phyloP scores from a whole-genome alignment of 2,888 invertebrate species.

The Athalia circularis region DNA sequence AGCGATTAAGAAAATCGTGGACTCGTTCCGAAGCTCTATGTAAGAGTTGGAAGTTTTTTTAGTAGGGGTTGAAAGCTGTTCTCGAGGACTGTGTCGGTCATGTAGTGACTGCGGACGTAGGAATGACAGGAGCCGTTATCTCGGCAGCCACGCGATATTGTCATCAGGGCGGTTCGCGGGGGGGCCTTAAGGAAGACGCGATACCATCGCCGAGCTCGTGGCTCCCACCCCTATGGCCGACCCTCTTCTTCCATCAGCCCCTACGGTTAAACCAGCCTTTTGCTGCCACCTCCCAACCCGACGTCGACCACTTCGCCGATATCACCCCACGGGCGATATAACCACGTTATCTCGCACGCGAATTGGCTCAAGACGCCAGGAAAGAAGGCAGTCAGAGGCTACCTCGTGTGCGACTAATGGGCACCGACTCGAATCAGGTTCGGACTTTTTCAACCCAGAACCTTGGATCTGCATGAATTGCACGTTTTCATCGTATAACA shows the following conservation, averaged over 20 bases:
- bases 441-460: not conserved
- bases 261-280: constrained; percentile 66
- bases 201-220: constrained; percentile 29
- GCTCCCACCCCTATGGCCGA: not conserved
- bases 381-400: constrained; percentile 26
- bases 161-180: constrained; percentile 66
- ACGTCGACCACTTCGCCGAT: constrained; percentile 54
- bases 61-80: constrained; percentile 31
- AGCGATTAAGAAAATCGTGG: constrained; percentile 25
- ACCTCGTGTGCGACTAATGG: not conserved
- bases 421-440: not conserved
- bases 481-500: no score
- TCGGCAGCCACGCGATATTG: constrained; percentile 74
- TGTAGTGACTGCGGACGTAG: constrained; percentile 65
- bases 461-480: not conserved
- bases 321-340: constrained; percentile 56
- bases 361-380: constrained; percentile 67
- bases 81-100: constrained; percentile 54
- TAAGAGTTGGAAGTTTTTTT: constrained; percentile 6
- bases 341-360: constrained; percentile 71
- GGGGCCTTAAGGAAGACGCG: constrained; percentile 26
- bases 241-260: constrained; percentile 11
- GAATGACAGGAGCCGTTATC: constrained; percentile 74
- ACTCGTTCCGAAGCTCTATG: not conserved
- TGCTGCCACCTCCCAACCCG: constrained; percentile 65